phyloP scores from a whole-genome alignment of 2,113 vertebrate genomes.

The Prochilodus magdalenae region DNA sequence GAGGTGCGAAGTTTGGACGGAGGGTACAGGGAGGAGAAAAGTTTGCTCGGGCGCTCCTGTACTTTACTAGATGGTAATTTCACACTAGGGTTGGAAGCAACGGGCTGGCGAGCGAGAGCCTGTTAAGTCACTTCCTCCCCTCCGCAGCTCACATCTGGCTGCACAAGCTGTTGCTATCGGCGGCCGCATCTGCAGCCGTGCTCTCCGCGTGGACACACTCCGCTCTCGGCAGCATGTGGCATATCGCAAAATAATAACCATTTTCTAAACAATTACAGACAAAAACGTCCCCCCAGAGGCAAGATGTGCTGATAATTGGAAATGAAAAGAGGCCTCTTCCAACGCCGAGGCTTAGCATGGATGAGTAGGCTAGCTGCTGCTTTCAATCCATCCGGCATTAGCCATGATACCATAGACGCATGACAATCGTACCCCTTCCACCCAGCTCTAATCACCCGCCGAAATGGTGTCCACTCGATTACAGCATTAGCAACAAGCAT shows the following conservation, averaged over 20 bases:
- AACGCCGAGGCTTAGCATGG: conserved; percentile 27
- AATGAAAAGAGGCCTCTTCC: conserved; percentile 41
- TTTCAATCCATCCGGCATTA: conserved; percentile 21
- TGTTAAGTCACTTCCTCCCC: conserved; percentile 60
- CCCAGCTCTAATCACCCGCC: conserved; percentile 55
- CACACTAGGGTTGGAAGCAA: conserved; percentile 71
- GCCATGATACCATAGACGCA: conserved; percentile 26
- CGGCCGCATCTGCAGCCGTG: conserved; percentile 64
- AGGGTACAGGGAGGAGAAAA: conserved; percentile 55
- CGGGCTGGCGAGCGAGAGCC: conserved; percentile 53
- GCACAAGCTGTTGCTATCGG: conserved; percentile 72
- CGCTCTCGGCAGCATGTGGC: conserved; percentile 57
- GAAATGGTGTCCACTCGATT: conserved; percentile 75
- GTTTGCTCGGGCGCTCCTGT: conserved; percentile 51
- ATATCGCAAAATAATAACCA: conserved; percentile 55
- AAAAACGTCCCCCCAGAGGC: conserved; percentile 51
- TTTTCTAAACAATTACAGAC: conserved; percentile 57
- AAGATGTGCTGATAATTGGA: conserved; percentile 54
- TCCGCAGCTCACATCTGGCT: conserved; percentile 71
- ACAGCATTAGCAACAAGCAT: conserved; percentile 79
- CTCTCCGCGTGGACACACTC: conserved; percentile 38
- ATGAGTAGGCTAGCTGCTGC: conserved; percentile 30
- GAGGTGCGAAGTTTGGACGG: conserved; percentile 63
- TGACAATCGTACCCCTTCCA: conserved; percentile 45
- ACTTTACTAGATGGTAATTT: conserved; percentile 73